A percentile compares a stretch with the other conserved stretches of the same genome.
These are phyloP conservation scores for Ricordea florida DNA, from an alignment of 92 coral and sea anemone genomes.

Conservation along the genomic window DNA sequence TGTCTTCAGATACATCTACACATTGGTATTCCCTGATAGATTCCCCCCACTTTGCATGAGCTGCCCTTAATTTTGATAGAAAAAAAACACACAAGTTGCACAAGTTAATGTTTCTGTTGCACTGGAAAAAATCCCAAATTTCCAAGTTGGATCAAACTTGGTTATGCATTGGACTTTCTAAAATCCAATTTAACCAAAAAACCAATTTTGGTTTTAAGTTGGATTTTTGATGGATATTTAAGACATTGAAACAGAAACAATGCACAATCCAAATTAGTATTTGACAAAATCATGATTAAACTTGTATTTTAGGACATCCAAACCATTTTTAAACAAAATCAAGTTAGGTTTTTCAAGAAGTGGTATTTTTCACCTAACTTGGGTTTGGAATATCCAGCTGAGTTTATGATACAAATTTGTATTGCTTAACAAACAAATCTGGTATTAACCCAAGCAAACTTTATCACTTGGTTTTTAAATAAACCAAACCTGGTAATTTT, in stretches of 20 bases:
- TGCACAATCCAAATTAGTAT: constrained; percentile 32
- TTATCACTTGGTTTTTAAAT: too few species aligned
- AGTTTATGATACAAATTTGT: constrained; percentile 16
- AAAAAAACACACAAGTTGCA: not conserved
- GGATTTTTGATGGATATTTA: constrained; percentile 43
- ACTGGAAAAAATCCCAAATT: constrained; percentile 55
- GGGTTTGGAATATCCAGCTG: constrained; percentile 10
- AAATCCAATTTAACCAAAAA: constrained; percentile 46
- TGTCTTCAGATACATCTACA: constrained; percentile 90
- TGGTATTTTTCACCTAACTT: constrained; percentile 38
- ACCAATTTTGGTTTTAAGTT: constrained; percentile 52
- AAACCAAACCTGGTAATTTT: constrained; percentile 21
- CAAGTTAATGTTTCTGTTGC: too few species aligned
- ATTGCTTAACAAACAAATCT: too few species aligned
- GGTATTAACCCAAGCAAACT: too few species aligned
- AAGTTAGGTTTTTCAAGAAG: constrained; percentile 23
- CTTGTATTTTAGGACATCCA: not conserved
- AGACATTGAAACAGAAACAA: constrained; percentile 23
- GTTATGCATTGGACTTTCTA: constrained; percentile 38
- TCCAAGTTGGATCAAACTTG: constrained; percentile 49
- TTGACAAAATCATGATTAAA: not conserved
- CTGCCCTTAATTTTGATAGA: constrained; percentile 70
- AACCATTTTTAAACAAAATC: constrained; percentile 2
- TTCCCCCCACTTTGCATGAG: constrained; percentile 85
- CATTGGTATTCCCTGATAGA: constrained; percentile 89